phyloP scores from a whole-genome alignment of 2,888 invertebrate genomes.

The Spisula solida region DNA sequence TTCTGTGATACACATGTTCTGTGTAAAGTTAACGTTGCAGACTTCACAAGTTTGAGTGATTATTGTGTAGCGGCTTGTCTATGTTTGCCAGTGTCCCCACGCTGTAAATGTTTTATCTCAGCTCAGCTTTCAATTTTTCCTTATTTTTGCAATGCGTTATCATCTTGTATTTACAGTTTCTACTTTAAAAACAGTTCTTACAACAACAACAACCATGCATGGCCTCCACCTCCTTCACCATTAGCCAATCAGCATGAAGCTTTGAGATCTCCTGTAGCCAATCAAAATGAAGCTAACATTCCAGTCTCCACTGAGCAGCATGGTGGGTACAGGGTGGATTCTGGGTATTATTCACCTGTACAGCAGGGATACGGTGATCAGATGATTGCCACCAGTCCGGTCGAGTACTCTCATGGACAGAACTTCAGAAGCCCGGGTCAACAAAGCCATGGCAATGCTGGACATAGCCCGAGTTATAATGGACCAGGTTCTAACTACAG shows the following conservation, averaged over 20 bases:
- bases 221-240: constrained; percentile 61
- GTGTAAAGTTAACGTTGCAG: too few species aligned
- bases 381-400: constrained; percentile 26
- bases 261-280: constrained; percentile 25
- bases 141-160: constrained; percentile 48
- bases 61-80: background rate
- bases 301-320: constrained; percentile 27
- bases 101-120: background rate
- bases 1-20: too few species aligned
- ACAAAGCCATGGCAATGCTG: constrained; percentile 31
- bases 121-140: constrained; percentile 25
- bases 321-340: constrained; percentile 4
- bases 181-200: constrained; percentile 56
- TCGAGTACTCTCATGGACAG: constrained; percentile 28
- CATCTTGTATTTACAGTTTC: constrained; percentile 71
- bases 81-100: background rate
- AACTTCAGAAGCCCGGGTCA: constrained; percentile 35
- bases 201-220: constrained; percentile 49
- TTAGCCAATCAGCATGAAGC: constrained; percentile 54
- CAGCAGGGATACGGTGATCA: constrained; percentile 32
- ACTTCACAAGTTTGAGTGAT: background rate
- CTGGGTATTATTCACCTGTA: constrained; percentile 15
- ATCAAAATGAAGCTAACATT: constrained; percentile 14
- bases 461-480: constrained; percentile 17
- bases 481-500: background rate